Conservation (phyloP, 2,888 invertebrate species). For the Troilus luridus region DNA sequence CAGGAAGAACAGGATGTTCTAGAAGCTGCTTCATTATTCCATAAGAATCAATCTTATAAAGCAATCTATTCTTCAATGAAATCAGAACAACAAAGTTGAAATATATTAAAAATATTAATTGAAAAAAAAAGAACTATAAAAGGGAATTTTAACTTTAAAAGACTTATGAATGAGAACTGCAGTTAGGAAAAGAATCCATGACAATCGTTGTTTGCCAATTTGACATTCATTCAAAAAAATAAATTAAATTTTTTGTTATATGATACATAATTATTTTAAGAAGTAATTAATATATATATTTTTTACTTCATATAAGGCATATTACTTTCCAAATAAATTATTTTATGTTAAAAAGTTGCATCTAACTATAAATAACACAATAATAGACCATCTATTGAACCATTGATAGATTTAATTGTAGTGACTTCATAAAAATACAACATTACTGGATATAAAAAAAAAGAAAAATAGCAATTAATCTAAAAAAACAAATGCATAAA, state of each 20-base stretch:
- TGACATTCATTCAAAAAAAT: neutral
- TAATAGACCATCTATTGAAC: too few species aligned
- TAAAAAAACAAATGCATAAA: too few species aligned
- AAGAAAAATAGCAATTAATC: too few species aligned
- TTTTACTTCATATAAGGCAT: neutral
- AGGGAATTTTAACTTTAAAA: neutral
- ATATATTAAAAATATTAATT: neutral
- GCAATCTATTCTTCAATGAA: neutral
- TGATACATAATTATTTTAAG: neutral
- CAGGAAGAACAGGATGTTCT: neutral
- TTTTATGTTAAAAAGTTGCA: neutral
- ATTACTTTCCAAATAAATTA: neutral
- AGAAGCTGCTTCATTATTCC: neutral
- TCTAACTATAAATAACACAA: too few species aligned
- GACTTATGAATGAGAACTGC: neutral
- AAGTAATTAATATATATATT: neutral
- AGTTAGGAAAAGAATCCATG: neutral
- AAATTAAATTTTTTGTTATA: neutral
- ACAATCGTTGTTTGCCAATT: neutral
- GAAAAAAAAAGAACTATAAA: neutral
- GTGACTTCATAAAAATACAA: too few species aligned
- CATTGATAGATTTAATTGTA: too few species aligned
- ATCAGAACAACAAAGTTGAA: constrained; percentile 10
- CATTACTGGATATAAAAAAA: too few species aligned
- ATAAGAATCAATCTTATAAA: constrained; percentile 4